phyloP scores from a whole-genome alignment of 1,140 invertebrate genomes.

The Eueides isabella region DNA sequence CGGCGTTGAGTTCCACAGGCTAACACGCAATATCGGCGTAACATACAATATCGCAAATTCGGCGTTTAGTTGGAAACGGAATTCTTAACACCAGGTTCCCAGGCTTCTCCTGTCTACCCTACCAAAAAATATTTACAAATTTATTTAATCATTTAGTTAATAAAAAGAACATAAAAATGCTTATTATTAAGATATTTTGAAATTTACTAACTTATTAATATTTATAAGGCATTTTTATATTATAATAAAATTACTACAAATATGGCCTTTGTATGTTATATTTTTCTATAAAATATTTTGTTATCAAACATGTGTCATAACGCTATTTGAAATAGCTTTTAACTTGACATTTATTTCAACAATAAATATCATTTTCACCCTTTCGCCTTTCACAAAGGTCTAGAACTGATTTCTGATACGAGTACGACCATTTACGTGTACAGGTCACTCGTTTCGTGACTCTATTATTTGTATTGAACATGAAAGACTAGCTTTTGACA shows the following conservation, averaged over 20 bases:
- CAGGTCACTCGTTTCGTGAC: not conserved
- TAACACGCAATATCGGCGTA: too few species aligned
- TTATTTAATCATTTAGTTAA: too few species aligned
- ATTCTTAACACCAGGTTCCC: too few species aligned
- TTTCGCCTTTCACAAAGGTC: constrained; percentile 1
- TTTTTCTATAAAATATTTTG: not conserved
- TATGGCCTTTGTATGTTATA: not conserved
- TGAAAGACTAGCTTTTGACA: not conserved
- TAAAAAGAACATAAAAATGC: too few species aligned
- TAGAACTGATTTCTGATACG: constrained; percentile 2
- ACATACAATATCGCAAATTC: too few species aligned
- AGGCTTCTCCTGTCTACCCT: too few species aligned
- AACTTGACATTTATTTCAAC: not conserved
- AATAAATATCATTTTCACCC: constrained; percentile 2
- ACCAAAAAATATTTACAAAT: too few species aligned
- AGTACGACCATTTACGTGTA: not conserved
- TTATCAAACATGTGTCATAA: not conserved
- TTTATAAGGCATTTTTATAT: too few species aligned
- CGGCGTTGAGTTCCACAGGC: too few species aligned
- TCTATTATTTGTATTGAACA: constrained; percentile 1
- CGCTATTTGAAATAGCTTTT: not conserved
- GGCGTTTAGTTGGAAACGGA: too few species aligned
- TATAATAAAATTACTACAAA: not conserved
- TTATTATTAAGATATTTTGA: too few species aligned
- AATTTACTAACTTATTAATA: too few species aligned